Base-by-base conservation (phyloP, 2,113 vertebrate genomes). In the Rhinopithecus roxellana region DNA sequence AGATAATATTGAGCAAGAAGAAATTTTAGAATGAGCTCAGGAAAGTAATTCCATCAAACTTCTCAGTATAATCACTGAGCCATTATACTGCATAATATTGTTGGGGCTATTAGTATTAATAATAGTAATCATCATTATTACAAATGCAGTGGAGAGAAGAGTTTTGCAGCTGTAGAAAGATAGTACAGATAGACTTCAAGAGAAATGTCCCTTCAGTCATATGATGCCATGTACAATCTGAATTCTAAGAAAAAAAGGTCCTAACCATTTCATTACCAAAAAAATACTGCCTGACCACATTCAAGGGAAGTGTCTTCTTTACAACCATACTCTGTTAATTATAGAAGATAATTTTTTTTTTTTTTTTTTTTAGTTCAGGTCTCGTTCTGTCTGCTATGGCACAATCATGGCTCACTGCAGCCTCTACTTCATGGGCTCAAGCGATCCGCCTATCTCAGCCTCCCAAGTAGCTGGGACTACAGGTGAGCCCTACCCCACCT, bases 71-170 rank as follows among this genome's bases (percentile, higher is more conserved):
- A 97, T 98, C 97, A 40, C 93, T 38, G 10, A 69, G 77, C 38
- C 92, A 96, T 98, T 95, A 97, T 27, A 55, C 72, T 55, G 11
- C 23, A 77, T 97, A 96, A 97, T 98, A 83, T 90, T 95, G 96
- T 92, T 94, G 85, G 90, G 94, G 93, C 79, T 86, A 97, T 97
- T 98, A 98, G 85, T 89, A 97, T 69, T 98, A 97, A 97, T 97
- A 95, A 97, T 94, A 96, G 95, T 78, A 91, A 98, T 97, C 97
- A 96, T 93, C 90, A 69, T 96, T 96, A 96, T 96, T 96, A 96
- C 12, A 35, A 90, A 69, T 43, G 4, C 61, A 79, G 38, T 6
- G 4, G 22, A 94, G 69, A 96, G 67, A 84, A 92, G 87, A 94
- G 80, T 94, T 97, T 82, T 94, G 81, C 96, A 97, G 50, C n/a